Conservation (phyloP, 2,888 invertebrate genomes). For the Adelphocoris suturalis region DNA sequence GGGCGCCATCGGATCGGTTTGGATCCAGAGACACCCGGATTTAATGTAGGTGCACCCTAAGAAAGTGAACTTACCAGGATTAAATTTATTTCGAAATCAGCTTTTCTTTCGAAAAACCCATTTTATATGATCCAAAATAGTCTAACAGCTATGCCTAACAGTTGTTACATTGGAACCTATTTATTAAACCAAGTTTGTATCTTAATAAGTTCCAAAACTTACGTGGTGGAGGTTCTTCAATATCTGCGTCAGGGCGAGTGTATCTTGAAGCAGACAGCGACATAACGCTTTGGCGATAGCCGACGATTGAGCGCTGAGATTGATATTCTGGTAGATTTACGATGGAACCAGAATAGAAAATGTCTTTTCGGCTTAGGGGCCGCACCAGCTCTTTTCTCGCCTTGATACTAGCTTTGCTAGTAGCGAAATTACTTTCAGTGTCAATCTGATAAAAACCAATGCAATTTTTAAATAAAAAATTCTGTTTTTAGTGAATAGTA, state of each 20-base stretch:
- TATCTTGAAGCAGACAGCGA: slow-evolving; percentile 85
- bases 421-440: slow-evolving; percentile 84
- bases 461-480: too few relatives aligned
- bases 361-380: slow-evolving; percentile 96
- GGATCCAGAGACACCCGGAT: too few relatives aligned
- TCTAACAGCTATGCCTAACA: too few relatives aligned
- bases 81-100: too few relatives aligned
- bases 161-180: too few relatives aligned
- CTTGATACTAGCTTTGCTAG: slow-evolving; percentile 82
- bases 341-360: slow-evolving; percentile 98
- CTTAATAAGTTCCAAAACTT: slow-evolving; percentile 75
- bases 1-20: too few relatives aligned
- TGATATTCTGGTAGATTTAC: slow-evolving; percentile 95
- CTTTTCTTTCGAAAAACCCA: too few relatives aligned
- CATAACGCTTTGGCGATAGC: slow-evolving; percentile 94
- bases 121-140: too few relatives aligned
- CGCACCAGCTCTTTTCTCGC: slow-evolving; percentile 84
- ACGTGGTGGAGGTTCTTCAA: slow-evolving; percentile 77
- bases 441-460: slow-evolving; percentile 78
- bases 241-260: slow-evolving; percentile 73
- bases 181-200: too few relatives aligned
- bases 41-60: too few relatives aligned
- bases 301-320: slow-evolving; percentile 93
- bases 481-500: too few relatives aligned
- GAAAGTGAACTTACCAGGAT: too few relatives aligned